Evolutionary conservation across 2,113 vertebrate genomes (phyloP).

Genomic region (Toxotes jaculatrix): DNA sequence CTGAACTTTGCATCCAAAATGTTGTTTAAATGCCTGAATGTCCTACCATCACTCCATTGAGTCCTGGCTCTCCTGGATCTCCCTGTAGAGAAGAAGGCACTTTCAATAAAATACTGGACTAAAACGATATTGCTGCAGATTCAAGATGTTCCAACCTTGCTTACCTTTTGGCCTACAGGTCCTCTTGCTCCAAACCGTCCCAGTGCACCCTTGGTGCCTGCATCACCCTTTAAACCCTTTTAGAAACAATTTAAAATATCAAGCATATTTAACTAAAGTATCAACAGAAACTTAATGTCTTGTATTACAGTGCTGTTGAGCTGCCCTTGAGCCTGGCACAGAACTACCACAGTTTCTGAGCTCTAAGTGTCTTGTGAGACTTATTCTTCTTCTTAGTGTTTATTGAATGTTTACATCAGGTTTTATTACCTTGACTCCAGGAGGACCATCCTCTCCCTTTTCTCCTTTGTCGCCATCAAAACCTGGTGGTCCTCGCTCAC

Average conservation of each 20-base stretch:
- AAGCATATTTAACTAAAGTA: too few species aligned
- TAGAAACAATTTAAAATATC: conserved; percentile 9
- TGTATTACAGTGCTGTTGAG: neutral
- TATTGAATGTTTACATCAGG: neutral
- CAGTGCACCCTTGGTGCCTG: conserved; percentile 88
- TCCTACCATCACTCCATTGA: conserved; percentile 84
- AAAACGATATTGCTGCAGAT: neutral
- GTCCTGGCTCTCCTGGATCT: conserved; percentile 87
- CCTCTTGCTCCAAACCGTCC: conserved; percentile 90
- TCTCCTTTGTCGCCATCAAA: conserved; percentile 97
- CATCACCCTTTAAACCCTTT: conserved; percentile 90
- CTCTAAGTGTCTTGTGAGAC: neutral
- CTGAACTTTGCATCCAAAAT: neutral
- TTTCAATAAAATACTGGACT: neutral
- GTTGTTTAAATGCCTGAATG: neutral
- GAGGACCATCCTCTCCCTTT: conserved; percentile 92
- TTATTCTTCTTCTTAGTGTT: neutral
- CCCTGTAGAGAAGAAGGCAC: conserved; percentile 80
- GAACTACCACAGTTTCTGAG: neutral
- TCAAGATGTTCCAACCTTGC: neutral
- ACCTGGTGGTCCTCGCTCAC: conserved; percentile 86
- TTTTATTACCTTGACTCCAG: conserved; percentile 87
- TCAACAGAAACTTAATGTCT: neutral
- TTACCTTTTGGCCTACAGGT: conserved; percentile 90
- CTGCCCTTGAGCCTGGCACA: neutral